Percentiles rank a stretch among this genome's conserved stretches.
Conservation (phyloP, 2,797 vertebrate genomes). For the Pantherophis alleghaniensis region DNA sequence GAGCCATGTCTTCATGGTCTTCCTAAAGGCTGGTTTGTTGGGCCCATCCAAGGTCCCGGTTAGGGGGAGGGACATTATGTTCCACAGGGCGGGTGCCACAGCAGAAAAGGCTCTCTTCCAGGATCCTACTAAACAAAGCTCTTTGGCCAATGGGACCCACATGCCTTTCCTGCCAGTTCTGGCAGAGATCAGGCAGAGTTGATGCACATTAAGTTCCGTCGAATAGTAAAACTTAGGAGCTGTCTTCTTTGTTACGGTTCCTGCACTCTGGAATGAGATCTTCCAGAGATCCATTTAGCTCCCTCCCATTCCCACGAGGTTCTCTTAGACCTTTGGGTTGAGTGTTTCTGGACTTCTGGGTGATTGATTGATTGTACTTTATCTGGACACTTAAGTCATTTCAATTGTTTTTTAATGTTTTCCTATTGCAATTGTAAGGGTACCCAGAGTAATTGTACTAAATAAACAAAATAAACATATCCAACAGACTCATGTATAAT, state of each 20-base stretch:
- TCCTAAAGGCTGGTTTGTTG: no score
- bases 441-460: background rate
- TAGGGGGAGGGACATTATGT: no score
- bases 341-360: background rate
- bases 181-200: background rate
- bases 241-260: background rate
- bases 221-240: background rate
- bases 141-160: background rate
- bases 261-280: background rate
- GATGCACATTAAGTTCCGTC: background rate
- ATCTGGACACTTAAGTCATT: background rate
- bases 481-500: background rate
- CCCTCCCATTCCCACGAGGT: background rate
- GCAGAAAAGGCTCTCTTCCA: background rate
- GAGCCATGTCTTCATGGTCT: no score
- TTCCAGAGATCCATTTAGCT: background rate
- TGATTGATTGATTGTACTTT: background rate
- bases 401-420: background rate
- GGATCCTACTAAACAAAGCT: background rate
- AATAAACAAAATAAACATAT: background rate
- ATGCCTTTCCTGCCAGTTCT: background rate
- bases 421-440: background rate
- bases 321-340: background rate
- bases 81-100: no score
- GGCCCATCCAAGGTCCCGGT: no score